phyloP scores from a whole-genome alignment of 1,140 invertebrate species.

The Bombus waltoni region DNA sequence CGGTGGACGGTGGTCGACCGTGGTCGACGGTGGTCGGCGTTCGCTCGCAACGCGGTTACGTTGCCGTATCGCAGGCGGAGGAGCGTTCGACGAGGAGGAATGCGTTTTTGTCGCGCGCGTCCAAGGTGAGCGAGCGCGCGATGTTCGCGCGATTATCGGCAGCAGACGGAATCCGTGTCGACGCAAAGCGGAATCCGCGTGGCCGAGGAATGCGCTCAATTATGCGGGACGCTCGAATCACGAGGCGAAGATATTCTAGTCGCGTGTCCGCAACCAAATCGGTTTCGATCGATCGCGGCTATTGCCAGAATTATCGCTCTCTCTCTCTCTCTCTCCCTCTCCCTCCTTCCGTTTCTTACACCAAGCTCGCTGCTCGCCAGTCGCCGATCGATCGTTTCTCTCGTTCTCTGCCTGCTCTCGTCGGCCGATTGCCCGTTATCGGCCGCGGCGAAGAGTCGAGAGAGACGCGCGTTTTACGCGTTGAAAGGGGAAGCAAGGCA shows the following conservation, averaged over 20 bases:
- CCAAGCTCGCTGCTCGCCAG: not conserved
- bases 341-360: conserved; percentile 1
- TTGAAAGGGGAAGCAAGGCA: too few relatives aligned
- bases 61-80: accelerated
- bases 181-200: conserved; percentile 49
- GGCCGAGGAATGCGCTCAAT: conserved; percentile 44
- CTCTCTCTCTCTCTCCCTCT: not conserved
- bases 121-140: not conserved
- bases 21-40: too few relatives aligned
- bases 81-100: too few relatives aligned
- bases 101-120: not conserved
- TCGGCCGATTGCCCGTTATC: too few relatives aligned
- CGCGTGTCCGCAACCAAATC: conserved; percentile 48
- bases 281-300: conserved; percentile 44
- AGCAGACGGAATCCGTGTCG: conserved; percentile 32
- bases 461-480: too few relatives aligned
- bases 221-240: conserved; percentile 45
- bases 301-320: conserved; percentile 31
- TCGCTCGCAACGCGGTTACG: too few relatives aligned
- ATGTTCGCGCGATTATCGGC: conserved; percentile 7
- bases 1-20: too few relatives aligned
- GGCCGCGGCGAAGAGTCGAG: too few relatives aligned
- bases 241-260: conserved; percentile 43
- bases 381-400: too few relatives aligned
- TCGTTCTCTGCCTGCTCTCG: too few relatives aligned